Conservation (phyloP, 2,888 invertebrate genomes). For the Pristionchus fissidentatus region DNA sequence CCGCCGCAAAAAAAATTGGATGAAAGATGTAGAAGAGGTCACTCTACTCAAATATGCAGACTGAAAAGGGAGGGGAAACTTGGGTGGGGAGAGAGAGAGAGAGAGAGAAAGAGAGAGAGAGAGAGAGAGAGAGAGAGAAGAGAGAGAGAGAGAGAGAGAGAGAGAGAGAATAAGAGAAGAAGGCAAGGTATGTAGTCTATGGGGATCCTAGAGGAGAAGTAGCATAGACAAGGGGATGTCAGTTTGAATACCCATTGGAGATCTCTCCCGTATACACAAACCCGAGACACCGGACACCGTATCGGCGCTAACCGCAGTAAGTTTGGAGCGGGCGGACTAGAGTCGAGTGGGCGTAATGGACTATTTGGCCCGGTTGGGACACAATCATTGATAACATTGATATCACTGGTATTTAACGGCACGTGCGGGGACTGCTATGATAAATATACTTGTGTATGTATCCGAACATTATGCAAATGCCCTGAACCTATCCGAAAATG, state of each 20-base stretch:
- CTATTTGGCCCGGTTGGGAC: not conserved
- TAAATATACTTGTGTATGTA: too few relatives aligned
- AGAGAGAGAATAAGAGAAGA: not conserved
- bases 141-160: not conserved
- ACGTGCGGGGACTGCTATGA: too few relatives aligned
- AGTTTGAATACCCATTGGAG: too few relatives aligned
- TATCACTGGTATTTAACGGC: too few relatives aligned
- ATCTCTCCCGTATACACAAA: too few relatives aligned
- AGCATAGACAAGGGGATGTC: not conserved
- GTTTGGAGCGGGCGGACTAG: not conserved
- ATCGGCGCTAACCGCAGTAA: not conserved
- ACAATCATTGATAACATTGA: too few relatives aligned
- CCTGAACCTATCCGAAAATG: too few relatives aligned
- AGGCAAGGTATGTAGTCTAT: not conserved
- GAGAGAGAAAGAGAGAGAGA: not conserved
- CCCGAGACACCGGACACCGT: too few relatives aligned
- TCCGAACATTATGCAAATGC: too few relatives aligned
- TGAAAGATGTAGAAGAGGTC: slow-evolving; percentile 13
- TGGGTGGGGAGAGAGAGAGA: not conserved
- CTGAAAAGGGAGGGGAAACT: not conserved
- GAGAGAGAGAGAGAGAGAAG: not conserved
- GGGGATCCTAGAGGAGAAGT: not conserved
- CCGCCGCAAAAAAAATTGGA: not conserved
- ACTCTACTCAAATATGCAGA: slow-evolving; percentile 10
- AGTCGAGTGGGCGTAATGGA: too few relatives aligned